Evolutionary conservation across 1,140 invertebrate genomes (phyloP), one percentile per base, ranked within the genome.

Genomic region (Pseudomyrmex gracilis): DNA sequence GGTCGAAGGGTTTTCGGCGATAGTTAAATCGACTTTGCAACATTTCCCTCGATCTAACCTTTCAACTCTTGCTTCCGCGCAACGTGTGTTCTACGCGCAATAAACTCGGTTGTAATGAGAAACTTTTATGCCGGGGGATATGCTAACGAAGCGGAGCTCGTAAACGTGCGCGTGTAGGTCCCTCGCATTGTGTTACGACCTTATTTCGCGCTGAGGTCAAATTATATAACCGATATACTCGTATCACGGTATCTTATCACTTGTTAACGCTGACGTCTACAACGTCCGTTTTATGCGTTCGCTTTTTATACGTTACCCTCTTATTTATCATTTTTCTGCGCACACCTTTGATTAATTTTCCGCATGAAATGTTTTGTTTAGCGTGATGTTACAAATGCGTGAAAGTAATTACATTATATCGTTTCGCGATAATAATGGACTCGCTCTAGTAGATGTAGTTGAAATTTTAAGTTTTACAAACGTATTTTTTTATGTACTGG

Each of bases 51-150:
- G 49, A 49, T 24, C 70, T 20, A 20, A n/a, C 34, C 34, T 20
- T 55, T 51, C 64, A 57, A 47, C 61, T 10, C 58, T 55, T 76
- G 13, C 13, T 4, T 12, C 22, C 58, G 64, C n/a, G 49, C 60
- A 74, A 51, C 13, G 9, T 47, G 20, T 61, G 15, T 64, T 43
- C 12, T 55, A 10, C 47, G 73, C 24, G 67, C 58, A 74, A 82
- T 70, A 83, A 71, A 86, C 53, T 71, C 34, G 53, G 53, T 64
- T 22, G 67, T 89, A 88, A 90, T 88, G 82, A 89, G 68, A 84
- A 85, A 88, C 68, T 88, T 90, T 88, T 88, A 88, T 89, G 83
- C 73, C 60, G 55, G 63, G 53, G 49, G 68, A 73, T 34, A 60
- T 84, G 24, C 51, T 86, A 85, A 89, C 84, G 82, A 89, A 86